Evolutionary conservation across 2,888 invertebrate genomes (phyloP).

Genomic region (Muscina levida): DNA sequence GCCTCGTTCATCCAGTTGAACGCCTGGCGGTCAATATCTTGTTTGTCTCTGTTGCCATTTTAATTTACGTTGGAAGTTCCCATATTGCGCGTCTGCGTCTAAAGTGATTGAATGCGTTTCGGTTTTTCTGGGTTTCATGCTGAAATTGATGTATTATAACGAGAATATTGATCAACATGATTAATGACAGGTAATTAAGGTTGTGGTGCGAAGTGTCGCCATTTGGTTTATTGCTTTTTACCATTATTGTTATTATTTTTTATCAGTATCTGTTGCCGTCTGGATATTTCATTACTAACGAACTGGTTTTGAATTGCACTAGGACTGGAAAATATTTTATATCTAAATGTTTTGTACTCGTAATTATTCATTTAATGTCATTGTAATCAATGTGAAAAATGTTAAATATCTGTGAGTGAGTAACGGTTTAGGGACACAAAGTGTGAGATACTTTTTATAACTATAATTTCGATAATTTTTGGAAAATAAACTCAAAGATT

Average conservation of each 20-base stretch:
- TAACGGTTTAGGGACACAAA: no score
- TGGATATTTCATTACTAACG: background rate
- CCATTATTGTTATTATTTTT: slow-evolving; percentile 5
- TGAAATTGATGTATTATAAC: slow-evolving; percentile 65
- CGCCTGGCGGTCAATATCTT: background rate
- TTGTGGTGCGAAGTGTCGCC: slow-evolving; percentile 65
- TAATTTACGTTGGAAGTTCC: slow-evolving; percentile 27
- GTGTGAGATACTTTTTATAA: no score
- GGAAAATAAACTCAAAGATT: no score
- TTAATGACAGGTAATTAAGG: slow-evolving; percentile 67
- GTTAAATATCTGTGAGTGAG: no score
- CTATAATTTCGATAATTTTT: no score
- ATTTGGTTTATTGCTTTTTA: slow-evolving; percentile 43
- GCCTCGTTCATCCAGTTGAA: background rate
- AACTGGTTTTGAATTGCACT: slow-evolving; percentile 10
- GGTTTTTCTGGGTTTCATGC: slow-evolving; percentile 12
- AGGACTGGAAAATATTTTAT: slow-evolving; percentile 22
- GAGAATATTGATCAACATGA: slow-evolving; percentile 67
- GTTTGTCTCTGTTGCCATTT: slow-evolving; percentile 25
- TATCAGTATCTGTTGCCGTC: background rate
- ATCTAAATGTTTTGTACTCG: no score
- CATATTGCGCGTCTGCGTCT: slow-evolving; percentile 19
- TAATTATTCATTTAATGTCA: no score
- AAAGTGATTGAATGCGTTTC: slow-evolving; percentile 7
- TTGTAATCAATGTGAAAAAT: no score